Evolutionary conservation across 37 sponge, comb jelly and placozoan species (phyloP).

Genomic region (Corticium candelabrum): DNA sequence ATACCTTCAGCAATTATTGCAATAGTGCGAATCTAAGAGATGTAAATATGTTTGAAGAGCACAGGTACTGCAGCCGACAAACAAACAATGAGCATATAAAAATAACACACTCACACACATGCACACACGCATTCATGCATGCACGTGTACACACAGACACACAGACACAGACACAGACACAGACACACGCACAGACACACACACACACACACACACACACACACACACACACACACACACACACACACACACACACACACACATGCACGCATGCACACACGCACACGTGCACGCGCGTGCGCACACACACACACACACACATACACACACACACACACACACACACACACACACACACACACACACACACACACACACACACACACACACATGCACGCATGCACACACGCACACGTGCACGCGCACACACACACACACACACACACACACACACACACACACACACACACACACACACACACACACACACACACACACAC

Average conservation of each 20-base stretch:
- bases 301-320: neutral
- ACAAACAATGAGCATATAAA: neutral
- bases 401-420: too few species aligned
- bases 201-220: neutral
- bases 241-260: neutral
- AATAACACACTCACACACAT: neutral
- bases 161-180: neutral
- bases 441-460: too few species aligned
- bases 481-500: too few species aligned
- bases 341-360: too few species aligned
- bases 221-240: constrained; percentile 2
- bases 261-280: neutral
- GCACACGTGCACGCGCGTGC: neutral
- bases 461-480: too few species aligned
- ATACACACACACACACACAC: constrained; percentile 1
- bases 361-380: too few species aligned
- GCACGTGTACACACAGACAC: neutral
- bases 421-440: too few species aligned
- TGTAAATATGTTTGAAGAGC: too few species aligned
- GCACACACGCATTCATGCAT: neutral
- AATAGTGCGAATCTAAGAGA: constrained; percentile 52
- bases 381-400: too few species aligned
- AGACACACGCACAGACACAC: too few species aligned
- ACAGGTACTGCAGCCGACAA: too few species aligned
- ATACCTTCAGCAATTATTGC: constrained; percentile 98